Base-by-base conservation (phyloP, 2,888 invertebrate species). In the Physocephala rufipes region DNA sequence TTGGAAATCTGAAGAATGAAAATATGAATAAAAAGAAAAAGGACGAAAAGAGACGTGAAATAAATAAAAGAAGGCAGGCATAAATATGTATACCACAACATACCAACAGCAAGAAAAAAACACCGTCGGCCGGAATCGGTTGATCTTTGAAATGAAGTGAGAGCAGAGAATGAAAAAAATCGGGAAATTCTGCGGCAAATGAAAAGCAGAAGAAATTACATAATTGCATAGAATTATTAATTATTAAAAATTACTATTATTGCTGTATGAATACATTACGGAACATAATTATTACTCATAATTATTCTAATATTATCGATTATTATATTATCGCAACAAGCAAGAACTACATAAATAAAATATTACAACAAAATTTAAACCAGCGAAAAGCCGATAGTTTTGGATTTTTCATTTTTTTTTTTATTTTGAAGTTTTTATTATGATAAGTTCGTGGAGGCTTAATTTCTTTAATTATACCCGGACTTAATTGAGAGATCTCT, bases 321-420 rank as follows among this genome's bases (percentile, higher is more conserved):
- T 81, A 81, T 81, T 83, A 82, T 82, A 82, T 82, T 82, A 83
- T 82, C 83, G 82, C 82, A 81, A 77, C 75, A 78, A 81, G 82
- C 74, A 76, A 82, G 83, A 80, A 80, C 80, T 78, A 75, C 76
- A 81, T 80, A 79, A 80, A 82, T 79, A 79, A 82, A 78, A 80
- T 62, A 77, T 58, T 61, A 67, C 67, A 71, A 67, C 65, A 67
- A 63, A 66, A 65, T 63, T 24, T 16, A 70, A 70, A 66, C 59
- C 69, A 70, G 62, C 49, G 51, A 45, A 43, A 36, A 68, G 30
- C 13, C 53, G 19, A 49, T 36, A 7, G 7, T 19, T 65, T 30
- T 28, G 49, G n/a, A n/a, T n/a, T 51, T 30, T 65, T 65, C 19
- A 28, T 3, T 66, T 62, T 59, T 36, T 9, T 51, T 55, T 55